Evolutionary conservation across 2,113 vertebrate species (phyloP).

Genomic region (Saimiri boliviensis): DNA sequence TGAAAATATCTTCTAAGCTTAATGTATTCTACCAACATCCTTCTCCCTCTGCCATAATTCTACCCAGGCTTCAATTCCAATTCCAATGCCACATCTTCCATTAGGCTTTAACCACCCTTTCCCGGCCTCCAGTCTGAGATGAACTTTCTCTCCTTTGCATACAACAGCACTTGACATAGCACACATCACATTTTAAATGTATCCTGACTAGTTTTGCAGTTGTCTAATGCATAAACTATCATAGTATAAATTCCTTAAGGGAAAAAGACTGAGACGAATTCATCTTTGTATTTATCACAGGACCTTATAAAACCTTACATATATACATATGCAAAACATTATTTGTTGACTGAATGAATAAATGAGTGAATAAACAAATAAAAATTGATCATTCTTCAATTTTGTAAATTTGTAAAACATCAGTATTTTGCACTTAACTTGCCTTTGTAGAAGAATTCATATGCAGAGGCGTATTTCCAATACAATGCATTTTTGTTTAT

Average conservation of each 20-base stretch:
- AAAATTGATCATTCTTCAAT: not conserved
- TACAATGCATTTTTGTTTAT: not conserved
- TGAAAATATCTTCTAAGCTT: not conserved
- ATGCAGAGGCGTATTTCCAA: not conserved
- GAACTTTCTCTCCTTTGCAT: not conserved
- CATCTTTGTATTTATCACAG: not conserved
- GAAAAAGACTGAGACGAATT: not conserved
- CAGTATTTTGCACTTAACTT: not conserved
- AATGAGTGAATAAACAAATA: not conserved
- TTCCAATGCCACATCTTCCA: not conserved
- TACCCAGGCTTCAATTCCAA: not conserved
- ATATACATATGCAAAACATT: not conserved
- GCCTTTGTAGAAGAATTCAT: not conserved
- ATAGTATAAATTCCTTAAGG: not conserved
- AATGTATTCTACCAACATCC: not conserved
- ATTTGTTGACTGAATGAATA: not conserved
- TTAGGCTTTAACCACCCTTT: not conserved
- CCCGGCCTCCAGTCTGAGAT: not conserved
- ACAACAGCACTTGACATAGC: not conserved
- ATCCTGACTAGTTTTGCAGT: not conserved
- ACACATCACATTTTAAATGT: not conserved
- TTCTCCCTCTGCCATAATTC: not conserved
- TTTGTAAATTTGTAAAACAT: not conserved
- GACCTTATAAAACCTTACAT: not conserved
- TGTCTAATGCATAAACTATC: not conserved